Evolutionary conservation across 1,140 invertebrate genomes (phyloP), one percentile per base, ranked within the genome.

Genomic region (Calliphora vicina): DNA sequence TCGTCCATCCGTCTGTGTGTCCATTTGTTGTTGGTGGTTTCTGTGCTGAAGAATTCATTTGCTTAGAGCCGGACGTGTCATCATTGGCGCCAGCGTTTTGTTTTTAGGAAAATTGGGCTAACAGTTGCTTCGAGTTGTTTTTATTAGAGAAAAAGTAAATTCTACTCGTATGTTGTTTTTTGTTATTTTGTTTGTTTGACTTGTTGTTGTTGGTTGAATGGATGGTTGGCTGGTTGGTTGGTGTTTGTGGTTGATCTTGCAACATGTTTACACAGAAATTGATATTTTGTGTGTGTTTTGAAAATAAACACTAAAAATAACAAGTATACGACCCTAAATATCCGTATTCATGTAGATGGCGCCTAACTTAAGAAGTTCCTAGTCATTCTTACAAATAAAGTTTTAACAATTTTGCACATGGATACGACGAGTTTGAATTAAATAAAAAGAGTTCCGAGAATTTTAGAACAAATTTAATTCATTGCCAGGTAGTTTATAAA

Each of bases 261-360:
- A 86, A 80, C 35, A 35, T 89, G 87, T 89, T 89, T 89, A 89
- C 88, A 86, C 87, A 89, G 88, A 89, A 89, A 89, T 87, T 88
- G 88, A 89, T 89, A 89, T 89, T 89, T 89, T 89, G 87, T 89
- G 74, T 76, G 27, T 76, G 27, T 67, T 67, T 87, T 89, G 85
- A 87, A 89, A 89, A 88, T 86, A 84, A 84, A 84, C 42, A 78
- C 35, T 67, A 27, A 45, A 80, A 83, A 80, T 50, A 43, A 72
- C 74, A 80, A 67, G 42, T 43, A 78, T 43, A 20, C 6, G 74
- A 29, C 35, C 61, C 61, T 23, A 67, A 23, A 67, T 67, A 23
- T 67, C n/a, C n/a, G 61, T 67, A 67, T 67, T 6, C 61, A 20
- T 78, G 35, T 45, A 43, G 74, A 45, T 78, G 74, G 74, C 74